Evolutionary conservation across 2,797 vertebrate species (phyloP), one percentile per base, ranked within the genome.

Genomic region (Chaetophractus vellerosus): DNA sequence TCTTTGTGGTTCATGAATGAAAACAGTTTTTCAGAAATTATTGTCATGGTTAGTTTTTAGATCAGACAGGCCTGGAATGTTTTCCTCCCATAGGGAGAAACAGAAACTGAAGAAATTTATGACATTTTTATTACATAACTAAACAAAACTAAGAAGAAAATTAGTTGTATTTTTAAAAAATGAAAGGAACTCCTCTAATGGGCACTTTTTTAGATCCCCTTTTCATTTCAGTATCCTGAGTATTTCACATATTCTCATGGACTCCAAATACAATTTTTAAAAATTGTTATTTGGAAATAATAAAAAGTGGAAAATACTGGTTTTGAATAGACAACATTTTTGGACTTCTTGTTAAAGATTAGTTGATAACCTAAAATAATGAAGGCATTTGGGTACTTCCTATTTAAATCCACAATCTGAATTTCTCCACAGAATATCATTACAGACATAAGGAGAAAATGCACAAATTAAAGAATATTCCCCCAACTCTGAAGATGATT

Each of bases 61-160:
- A 86, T 90, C 76, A 95, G 74, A 85, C 21, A 59, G 72, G 52
- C 50, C 68, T 96, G 55, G 78, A 93, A 93, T 94, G 63, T 75
- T 93, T 95, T 91, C 86, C 6, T 50, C 48, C 26, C 81, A 91
- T 0, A 28, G 38, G 31, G 59, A 91, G 81, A 93, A 96, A 96
- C 55, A 97, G 95, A 97, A 95, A 96, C 55, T 61, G 33, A 95
- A 93, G 82, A 91, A 63, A 93, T 21, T 83, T 52, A 85, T 50
- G 78, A 96, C 1, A 90, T n/a, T 94, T 92, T 91, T 89, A 61
- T 94, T 96, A 89, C 36, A 88, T 96, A 95, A 95, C 79, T 93
- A 87, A 95, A 94, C 38, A 90, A 91, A 96, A 72, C n/a, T 45
- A 80, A 16, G 45, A 52, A 86, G 28, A 90, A 93, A 87, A 61